Percentiles rank a stretch among this genome's conserved stretches.
phyloP scores from a whole-genome alignment of 2,888 invertebrate genomes.

The Eupithecia pulchellata region DNA sequence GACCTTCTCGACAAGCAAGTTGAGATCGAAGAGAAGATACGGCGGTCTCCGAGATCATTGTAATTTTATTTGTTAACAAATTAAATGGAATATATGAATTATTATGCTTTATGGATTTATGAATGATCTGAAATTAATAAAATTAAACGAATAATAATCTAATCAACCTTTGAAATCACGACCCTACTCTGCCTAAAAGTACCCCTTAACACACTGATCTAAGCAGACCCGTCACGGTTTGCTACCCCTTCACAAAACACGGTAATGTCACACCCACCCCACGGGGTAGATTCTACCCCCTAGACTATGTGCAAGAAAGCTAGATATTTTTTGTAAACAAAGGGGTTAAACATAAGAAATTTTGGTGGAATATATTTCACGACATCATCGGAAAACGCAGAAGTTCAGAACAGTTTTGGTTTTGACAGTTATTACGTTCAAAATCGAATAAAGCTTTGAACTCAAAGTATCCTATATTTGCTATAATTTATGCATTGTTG shows the following conservation, averaged over 20 bases:
- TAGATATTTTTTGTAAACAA: not conserved
- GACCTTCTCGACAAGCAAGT: conserved; percentile 97
- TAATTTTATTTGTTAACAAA: no score
- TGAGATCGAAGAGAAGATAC: conserved; percentile 97
- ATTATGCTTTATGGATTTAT: no score
- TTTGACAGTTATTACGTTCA: not conserved
- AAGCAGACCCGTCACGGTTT: conserved; percentile 29
- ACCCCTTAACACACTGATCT: not conserved
- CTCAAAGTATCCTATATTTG: not conserved
- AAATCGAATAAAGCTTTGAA: no score
- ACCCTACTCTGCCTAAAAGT: not conserved
- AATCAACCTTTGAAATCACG: not conserved
- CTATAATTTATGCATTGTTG: no score
- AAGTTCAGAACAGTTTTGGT: not conserved
- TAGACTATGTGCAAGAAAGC: not conserved
- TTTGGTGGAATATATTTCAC: not conserved
- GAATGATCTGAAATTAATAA: no score
- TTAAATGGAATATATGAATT: no score
- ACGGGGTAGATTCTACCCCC: not conserved
- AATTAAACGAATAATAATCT: no score
- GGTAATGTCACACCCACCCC: conserved; percentile 33
- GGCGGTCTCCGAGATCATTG: conserved; percentile 97
- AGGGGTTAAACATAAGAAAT: not conserved
- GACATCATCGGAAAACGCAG: not conserved
- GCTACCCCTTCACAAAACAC: conserved; percentile 48